A percentile compares a stretch with the other conserved stretches of the same genome.
phyloP scores from a whole-genome alignment of 2,797 vertebrate genomes.

The Cyclopterus lumpus region DNA sequence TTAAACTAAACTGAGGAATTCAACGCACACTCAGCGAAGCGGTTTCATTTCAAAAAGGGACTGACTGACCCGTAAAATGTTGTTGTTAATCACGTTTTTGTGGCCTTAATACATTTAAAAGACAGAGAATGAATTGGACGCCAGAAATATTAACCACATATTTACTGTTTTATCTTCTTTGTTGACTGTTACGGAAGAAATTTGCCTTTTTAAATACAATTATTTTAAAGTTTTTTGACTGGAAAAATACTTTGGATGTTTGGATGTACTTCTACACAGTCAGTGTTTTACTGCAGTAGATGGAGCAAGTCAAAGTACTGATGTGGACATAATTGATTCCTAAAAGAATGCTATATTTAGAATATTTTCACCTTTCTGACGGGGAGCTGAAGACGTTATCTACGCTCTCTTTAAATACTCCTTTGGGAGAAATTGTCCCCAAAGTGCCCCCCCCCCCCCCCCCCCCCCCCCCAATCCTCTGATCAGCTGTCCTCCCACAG shows the following conservation, averaged over 20 bases:
- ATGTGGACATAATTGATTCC: too few species aligned
- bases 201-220: too few species aligned
- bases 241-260: neutral
- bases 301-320: too few species aligned
- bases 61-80: neutral
- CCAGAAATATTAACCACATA: neutral
- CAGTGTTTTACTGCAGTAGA: too few species aligned
- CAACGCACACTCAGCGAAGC: neutral
- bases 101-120: too few species aligned
- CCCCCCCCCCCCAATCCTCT: neutral
- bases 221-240: too few species aligned
- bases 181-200: too few species aligned
- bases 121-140: neutral
- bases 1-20: neutral
- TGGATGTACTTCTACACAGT: neutral
- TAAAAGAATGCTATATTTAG: neutral
- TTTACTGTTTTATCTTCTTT: neutral
- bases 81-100: neutral
- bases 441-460: too few species aligned
- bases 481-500: constrained; percentile 74
- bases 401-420: neutral
- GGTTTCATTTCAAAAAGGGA: too few species aligned
- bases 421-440: too few species aligned
- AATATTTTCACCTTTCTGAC: neutral
- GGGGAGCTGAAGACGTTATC: neutral